Base-by-base conservation (phyloP, 2,888 invertebrate species). In the Dermolepida albohirtum region DNA sequence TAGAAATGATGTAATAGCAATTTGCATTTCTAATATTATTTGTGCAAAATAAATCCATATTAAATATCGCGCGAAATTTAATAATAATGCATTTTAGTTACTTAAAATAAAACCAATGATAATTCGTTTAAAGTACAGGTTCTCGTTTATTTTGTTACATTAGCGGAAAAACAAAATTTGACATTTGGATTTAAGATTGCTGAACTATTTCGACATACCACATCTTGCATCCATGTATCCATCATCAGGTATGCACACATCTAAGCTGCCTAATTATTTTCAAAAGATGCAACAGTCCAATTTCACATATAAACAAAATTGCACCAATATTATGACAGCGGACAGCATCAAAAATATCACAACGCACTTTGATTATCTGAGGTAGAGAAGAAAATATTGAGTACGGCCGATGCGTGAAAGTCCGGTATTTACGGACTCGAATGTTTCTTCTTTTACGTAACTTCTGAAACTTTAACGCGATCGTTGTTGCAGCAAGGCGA, bases 211-310 rank as follows among this genome's bases (percentile, higher is more conserved):
- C 69, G 70, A 77, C 81, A 66, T 82, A 84, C 84, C 82, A 84
- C 79, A 75, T 83, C 81, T 67, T 83, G 81, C 83, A 83, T 83
- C 84, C 84, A 84, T 67, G 77, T 79, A 73, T 83, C 83, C 83
- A 83, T 83, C 62, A 66, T 72, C 62, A 63, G 14, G 54, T 66
- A 66, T 22, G 66, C 49, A 50, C 62, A 63, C 62, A 66, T 63
- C 41, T 49, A 62, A 47, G 27, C 11, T 40, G 17, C 4, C 40
- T 39, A 40, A 14, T 22, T 49, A 11, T 22, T 17, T 17, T 49
- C 17, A 49, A 17, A 49, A 22, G 8, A 49, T 49, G 49, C 44
- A 47, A 14, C 14, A 47, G 8, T 22, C 11, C 49, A 22, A 8
- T 49, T 49, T 17, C 17, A 5, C 11, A 11, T 22, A 49, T 17